A percentile compares a stretch with the other conserved stretches of the same genome.
These are phyloP conservation scores for Cenopis cana DNA, from an alignment of 2,888 invertebrate species.

Conservation along the genomic window DNA sequence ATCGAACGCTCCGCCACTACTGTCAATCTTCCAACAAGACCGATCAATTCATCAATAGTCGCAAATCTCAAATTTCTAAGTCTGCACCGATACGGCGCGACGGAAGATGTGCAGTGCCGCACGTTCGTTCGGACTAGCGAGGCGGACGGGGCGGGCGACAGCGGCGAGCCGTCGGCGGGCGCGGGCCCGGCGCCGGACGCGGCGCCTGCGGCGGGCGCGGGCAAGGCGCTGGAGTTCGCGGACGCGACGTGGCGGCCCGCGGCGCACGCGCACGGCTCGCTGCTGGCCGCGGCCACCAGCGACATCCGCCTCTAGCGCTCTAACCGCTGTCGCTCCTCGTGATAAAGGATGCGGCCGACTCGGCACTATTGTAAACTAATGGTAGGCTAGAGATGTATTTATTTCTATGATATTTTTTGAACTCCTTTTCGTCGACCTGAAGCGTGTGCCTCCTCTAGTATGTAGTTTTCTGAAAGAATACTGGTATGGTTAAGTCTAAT, in stretches of 20 bases:
- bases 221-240: conserved; percentile 25
- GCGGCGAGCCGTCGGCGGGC: conserved; percentile 42
- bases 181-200: conserved; percentile 47
- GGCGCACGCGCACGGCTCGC: conserved; percentile 52
- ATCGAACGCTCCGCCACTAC: conserved; percentile 78
- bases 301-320: conserved; percentile 69
- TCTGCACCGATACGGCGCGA: conserved; percentile 77
- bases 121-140: conserved; percentile 55
- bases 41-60: conserved; percentile 75
- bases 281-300: conserved; percentile 66
- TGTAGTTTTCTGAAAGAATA: conserved; percentile 64
- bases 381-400: conserved; percentile 64
- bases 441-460: conserved; percentile 75
- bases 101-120: conserved; percentile 63
- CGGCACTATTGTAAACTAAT: conserved; percentile 52
- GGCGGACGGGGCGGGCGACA: conserved; percentile 49
- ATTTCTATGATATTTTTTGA: conserved; percentile 68
- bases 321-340: conserved; percentile 38
- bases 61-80: conserved; percentile 77
- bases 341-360: conserved; percentile 35
- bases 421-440: conserved; percentile 75
- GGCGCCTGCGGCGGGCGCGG: conserved; percentile 45
- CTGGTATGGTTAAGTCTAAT: conserved; percentile 62
- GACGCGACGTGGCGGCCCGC: conserved; percentile 50
- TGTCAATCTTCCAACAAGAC: conserved; percentile 69